phyloP scores from a whole-genome alignment of 2,113 vertebrate genomes.

The Ceyx margarethae region DNA sequence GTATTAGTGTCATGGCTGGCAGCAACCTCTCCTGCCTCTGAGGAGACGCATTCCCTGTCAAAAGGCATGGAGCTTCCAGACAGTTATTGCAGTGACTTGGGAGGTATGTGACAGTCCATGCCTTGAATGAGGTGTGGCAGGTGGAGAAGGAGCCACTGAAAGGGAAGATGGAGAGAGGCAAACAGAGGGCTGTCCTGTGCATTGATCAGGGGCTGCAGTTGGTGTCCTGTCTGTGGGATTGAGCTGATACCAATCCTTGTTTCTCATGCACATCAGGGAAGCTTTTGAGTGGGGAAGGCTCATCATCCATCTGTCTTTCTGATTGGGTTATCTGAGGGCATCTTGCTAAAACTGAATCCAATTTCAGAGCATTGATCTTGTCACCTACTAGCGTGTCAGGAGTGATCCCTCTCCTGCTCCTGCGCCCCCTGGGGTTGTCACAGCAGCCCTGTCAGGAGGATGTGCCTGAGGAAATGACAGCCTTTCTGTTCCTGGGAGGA shows the following conservation, averaged over 20 bases:
- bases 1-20: neutral
- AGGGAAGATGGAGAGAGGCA: neutral
- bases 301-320: neutral
- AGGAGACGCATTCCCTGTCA: neutral
- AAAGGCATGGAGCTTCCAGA: neutral
- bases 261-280: neutral
- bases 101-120: neutral
- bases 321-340: slow-evolving; percentile 20
- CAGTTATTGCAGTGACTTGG: fast-evolving
- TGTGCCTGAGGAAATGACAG: neutral
- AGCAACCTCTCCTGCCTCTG: neutral
- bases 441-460: neutral
- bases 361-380: neutral
- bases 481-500: neutral
- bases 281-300: neutral
- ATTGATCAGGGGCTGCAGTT: fast-evolving
- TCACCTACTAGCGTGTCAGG: neutral
- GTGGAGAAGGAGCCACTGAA: neutral
- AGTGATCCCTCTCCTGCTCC: neutral
- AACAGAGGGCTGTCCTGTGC: neutral
- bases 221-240: neutral
- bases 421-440: neutral
- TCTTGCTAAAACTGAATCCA: slow-evolving; percentile 2
- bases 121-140: fast-evolving
- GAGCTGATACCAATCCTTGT: neutral